Conservation (phyloP, 1,140 invertebrate species). For the Hyposmocoma kahamanoa region DNA sequence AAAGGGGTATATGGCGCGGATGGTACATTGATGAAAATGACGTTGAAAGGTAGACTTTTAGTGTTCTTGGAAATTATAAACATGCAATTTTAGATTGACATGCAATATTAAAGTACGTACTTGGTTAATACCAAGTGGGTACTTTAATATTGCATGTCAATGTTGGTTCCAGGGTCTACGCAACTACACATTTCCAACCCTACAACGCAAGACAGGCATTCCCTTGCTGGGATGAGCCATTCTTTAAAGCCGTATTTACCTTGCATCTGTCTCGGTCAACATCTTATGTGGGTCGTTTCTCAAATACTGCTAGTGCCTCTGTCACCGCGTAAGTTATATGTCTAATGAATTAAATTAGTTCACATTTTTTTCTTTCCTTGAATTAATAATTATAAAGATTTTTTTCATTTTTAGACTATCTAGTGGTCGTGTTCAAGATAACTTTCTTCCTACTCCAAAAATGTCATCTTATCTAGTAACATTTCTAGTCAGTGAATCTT, state of each 20-base stretch:
- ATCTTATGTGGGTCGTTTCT: slow-evolving; percentile 70
- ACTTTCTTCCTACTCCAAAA: slow-evolving; percentile 72
- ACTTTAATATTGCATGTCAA: too few relatives aligned
- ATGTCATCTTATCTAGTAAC: slow-evolving; percentile 92
- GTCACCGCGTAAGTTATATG: slow-evolving; percentile 32
- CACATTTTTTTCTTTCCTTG: too few relatives aligned
- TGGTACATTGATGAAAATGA: slow-evolving; percentile 48
- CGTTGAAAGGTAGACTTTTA: slow-evolving; percentile 49
- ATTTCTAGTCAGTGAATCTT: slow-evolving; percentile 75
- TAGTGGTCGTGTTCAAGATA: slow-evolving; percentile 24
- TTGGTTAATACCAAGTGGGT: too few relatives aligned
- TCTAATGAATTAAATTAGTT: too few relatives aligned
- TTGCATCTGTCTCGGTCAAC: slow-evolving; percentile 77
- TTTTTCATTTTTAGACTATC: slow-evolving; percentile 24
- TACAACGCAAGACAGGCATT: slow-evolving; percentile 88
- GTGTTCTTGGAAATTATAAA: too few relatives aligned
- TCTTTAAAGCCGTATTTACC: slow-evolving; percentile 86
- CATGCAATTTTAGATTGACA: too few relatives aligned
- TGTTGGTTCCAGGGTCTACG: slow-evolving; percentile 72
- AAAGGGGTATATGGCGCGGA: slow-evolving; percentile 58
- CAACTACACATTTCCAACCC: slow-evolving; percentile 88
- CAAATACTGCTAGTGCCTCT: slow-evolving; percentile 35
- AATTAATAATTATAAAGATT: too few relatives aligned
- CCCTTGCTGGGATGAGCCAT: slow-evolving; percentile 92
- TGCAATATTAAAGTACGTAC: too few relatives aligned